Evolutionary conservation across 2,888 invertebrate species (phyloP).

Genomic region (Drosophila greeni): DNA sequence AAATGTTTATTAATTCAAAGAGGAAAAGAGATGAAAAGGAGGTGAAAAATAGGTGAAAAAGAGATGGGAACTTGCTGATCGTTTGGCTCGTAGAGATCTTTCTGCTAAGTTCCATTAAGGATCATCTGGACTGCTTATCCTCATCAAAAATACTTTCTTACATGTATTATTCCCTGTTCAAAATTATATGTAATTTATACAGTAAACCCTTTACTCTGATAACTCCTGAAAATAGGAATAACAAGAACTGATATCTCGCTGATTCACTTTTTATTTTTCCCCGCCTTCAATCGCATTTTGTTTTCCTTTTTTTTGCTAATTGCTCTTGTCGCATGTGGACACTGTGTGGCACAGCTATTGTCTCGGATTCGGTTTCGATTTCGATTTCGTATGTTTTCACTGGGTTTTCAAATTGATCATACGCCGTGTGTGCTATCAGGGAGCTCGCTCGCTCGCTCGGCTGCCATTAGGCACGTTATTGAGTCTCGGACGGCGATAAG

Average conservation of each 20-base stretch:
- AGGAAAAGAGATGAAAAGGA: no score
- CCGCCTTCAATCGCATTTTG: slow-evolving; percentile 3
- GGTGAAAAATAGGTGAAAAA: no score
- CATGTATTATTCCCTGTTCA: no score
- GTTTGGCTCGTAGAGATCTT: no score
- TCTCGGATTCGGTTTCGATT: slow-evolving; percentile 27
- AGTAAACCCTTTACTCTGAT: slow-evolving; percentile 1
- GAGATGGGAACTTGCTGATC: no score
- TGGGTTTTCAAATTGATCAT: slow-evolving; percentile 48
- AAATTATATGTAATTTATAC: background rate
- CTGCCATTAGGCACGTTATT: slow-evolving; percentile 63
- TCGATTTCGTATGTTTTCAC: slow-evolving; percentile 26
- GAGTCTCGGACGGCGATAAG: slow-evolving; percentile 59
- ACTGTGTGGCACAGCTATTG: slow-evolving; percentile 26
- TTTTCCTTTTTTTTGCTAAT: slow-evolving; percentile 19
- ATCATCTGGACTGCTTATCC: background rate
- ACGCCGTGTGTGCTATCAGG: slow-evolving; percentile 37
- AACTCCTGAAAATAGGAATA: slow-evolving; percentile 4
- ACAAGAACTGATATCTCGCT: slow-evolving; percentile 52
- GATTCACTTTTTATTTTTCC: slow-evolving; percentile 48
- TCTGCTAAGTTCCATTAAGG: no score
- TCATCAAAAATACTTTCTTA: background rate
- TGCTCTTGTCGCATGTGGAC: slow-evolving; percentile 36
- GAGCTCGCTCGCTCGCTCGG: slow-evolving; percentile 15
- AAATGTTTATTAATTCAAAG: no score